Evolutionary conservation across 2,113 vertebrate species (phyloP).

Genomic region (Lutjanus erythropterus): DNA sequence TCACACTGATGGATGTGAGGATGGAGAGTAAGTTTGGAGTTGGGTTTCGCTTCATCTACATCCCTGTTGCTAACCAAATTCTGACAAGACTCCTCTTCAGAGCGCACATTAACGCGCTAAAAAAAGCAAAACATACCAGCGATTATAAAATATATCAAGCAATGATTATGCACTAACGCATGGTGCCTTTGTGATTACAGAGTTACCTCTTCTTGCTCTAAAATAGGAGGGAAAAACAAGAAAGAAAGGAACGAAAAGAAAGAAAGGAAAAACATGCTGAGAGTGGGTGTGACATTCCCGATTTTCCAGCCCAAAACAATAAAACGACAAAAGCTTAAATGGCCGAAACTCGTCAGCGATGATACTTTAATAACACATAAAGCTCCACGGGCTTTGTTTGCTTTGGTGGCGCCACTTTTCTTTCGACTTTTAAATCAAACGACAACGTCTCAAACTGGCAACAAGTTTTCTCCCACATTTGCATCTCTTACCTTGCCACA

Average conservation of each 20-base stretch:
- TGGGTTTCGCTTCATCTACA: neutral
- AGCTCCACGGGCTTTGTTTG: neutral
- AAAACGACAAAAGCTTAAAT: neutral
- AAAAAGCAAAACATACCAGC: neutral
- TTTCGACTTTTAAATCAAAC: neutral
- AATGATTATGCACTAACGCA: too few species aligned
- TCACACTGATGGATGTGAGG: neutral
- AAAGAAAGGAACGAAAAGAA: neutral
- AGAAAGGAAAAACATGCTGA: neutral
- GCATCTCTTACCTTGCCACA: constrained; percentile 71
- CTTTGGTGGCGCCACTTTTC: neutral
- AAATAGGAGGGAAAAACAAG: neutral
- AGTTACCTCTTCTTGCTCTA: neutral
- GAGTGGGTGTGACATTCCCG: neutral
- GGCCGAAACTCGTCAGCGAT: neutral
- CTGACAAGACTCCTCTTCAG: constrained; percentile 5
- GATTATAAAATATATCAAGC: neutral
- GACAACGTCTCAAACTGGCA: constrained; percentile 25
- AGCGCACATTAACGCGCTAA: neutral
- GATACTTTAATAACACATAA: neutral
- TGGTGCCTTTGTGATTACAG: neutral
- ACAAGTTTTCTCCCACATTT: constrained; percentile 51
- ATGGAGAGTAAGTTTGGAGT: neutral
- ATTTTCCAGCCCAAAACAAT: constrained; percentile 8
- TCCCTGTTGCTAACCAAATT: neutral